Conservation (phyloP, 2,888 invertebrate genomes). For the Ophonus ardosiacus region DNA sequence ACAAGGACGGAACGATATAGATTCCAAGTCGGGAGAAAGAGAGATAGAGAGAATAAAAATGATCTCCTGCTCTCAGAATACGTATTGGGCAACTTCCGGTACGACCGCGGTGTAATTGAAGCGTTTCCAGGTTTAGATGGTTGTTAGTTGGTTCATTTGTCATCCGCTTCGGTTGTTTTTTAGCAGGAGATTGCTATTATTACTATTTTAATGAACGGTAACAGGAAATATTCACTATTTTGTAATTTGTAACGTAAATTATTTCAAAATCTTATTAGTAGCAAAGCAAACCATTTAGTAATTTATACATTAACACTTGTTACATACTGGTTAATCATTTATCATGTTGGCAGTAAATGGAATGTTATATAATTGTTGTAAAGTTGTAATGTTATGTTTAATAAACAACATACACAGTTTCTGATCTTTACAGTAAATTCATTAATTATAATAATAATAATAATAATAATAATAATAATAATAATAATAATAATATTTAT, state of each 20-base stretch:
- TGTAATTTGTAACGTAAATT: conserved; percentile 42
- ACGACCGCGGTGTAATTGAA: conserved; percentile 33
- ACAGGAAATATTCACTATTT: conserved; percentile 42
- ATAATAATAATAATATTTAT: too few relatives aligned
- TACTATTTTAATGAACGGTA: conserved; percentile 33
- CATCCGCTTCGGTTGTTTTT: conserved; percentile 22
- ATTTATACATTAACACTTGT: conserved; percentile 4
- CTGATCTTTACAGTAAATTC: neutral
- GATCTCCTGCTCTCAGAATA: conserved; percentile 40
- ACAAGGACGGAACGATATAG: neutral
- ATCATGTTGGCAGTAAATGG: neutral
- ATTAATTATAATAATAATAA: neutral
- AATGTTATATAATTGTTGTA: conserved; percentile 6
- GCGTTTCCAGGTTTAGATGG: conserved; percentile 47
- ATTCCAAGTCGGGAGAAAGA: neutral
- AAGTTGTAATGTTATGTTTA: conserved; percentile 7
- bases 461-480: too few relatives aligned
- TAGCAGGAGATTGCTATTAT: conserved; percentile 20
- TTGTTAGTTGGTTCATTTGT: conserved; percentile 46
- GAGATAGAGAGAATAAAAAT: conserved; percentile 37
- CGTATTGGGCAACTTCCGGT: conserved; percentile 61
- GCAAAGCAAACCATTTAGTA: conserved; percentile 4
- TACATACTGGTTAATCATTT: neutral
- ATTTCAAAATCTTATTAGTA: conserved; percentile 49
- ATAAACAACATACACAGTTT: neutral